Percentiles rank a stretch among this genome's conserved stretches.
phyloP scores from a whole-genome alignment of 2,113 vertebrate species.

The Urocolius indicus region DNA sequence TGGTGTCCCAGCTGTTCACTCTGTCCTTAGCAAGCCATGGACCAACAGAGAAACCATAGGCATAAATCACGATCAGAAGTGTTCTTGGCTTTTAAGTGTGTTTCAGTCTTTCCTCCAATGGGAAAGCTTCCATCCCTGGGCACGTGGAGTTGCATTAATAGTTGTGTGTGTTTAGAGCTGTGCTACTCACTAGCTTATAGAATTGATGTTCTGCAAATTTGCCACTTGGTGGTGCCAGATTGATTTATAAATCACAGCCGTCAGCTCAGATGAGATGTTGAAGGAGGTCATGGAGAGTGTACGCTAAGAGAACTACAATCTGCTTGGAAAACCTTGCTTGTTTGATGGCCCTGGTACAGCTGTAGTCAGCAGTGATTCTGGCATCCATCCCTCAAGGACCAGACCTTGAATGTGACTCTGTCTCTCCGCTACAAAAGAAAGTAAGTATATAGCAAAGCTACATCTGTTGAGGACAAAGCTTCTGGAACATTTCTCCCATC shows the following conservation, averaged over 20 bases:
- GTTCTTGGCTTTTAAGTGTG: background rate
- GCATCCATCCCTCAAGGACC: background rate
- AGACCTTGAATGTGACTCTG: background rate
- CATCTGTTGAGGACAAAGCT: background rate
- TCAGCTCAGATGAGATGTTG: background rate
- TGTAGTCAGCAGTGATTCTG: background rate
- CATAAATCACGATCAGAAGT: background rate
- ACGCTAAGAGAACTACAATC: accelerated
- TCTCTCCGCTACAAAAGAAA: background rate
- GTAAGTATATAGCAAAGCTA: background rate
- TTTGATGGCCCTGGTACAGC: background rate
- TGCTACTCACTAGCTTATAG: accelerated
- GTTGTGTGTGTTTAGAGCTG: background rate
- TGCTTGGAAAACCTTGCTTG: background rate
- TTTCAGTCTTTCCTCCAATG: background rate
- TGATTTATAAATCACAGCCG: background rate
- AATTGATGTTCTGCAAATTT: background rate
- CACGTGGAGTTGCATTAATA: background rate
- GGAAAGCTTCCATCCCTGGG: background rate
- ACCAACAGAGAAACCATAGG: background rate
- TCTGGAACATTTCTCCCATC: background rate
- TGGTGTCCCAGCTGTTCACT: background rate
- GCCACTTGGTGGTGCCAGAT: constrained; percentile 61
- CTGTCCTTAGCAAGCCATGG: background rate
- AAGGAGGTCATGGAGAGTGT: background rate